Conservation (phyloP, 2,797 vertebrate genomes). For the Sylvilagus floridanus region DNA sequence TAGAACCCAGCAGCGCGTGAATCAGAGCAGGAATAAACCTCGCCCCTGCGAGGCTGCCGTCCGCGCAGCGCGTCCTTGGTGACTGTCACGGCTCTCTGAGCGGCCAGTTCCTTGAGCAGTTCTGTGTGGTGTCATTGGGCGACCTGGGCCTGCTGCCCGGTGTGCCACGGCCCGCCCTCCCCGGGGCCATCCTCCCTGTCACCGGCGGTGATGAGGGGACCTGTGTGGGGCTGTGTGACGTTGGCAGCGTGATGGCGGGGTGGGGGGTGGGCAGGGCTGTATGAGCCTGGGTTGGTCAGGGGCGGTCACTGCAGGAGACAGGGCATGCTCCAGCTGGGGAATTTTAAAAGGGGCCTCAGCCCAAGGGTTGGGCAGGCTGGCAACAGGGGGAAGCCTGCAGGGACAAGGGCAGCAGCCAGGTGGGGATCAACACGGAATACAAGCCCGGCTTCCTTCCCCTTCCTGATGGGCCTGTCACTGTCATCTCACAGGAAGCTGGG, state of each 20-base stretch:
- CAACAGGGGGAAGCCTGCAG: not conserved
- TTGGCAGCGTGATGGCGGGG: no score
- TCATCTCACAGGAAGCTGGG: not conserved
- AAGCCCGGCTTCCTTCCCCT: not conserved
- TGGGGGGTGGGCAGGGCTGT: not conserved
- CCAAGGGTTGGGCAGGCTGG: not conserved
- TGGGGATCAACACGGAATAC: not conserved
- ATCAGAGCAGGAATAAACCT: slow-evolving; percentile 70
- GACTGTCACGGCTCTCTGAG: not conserved
- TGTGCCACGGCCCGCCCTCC: not conserved
- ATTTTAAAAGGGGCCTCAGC: not conserved
- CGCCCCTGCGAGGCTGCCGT: no score
- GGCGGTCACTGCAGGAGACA: not conserved
- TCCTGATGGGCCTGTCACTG: slow-evolving; percentile 8
- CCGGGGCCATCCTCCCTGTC: not conserved
- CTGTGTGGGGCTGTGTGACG: not conserved
- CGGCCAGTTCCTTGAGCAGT: not conserved
- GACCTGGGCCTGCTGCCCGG: not conserved
- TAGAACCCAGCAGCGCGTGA: slow-evolving; percentile 16
- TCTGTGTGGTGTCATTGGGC: not conserved
- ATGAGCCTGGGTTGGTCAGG: not conserved
- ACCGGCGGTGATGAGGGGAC: not conserved
- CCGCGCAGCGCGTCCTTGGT: not conserved
- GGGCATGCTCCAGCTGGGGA: not conserved
- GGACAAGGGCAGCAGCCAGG: not conserved